Evolutionary conservation across 2,797 vertebrate genomes (phyloP).

Genomic region (Bucorvus abyssinicus): DNA sequence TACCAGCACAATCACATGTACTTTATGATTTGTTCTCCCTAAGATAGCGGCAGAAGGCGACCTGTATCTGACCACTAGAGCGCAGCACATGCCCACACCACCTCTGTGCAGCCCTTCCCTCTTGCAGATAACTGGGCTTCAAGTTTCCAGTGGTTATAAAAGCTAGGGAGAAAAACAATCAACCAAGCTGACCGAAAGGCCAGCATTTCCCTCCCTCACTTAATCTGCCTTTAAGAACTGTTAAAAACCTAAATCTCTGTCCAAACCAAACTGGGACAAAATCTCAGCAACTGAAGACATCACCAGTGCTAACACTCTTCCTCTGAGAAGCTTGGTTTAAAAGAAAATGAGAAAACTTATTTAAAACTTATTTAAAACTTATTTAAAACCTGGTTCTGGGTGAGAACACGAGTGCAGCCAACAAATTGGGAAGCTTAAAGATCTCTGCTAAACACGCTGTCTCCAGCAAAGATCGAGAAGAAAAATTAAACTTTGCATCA

Average conservation of each 20-base stretch:
- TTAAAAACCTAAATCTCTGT: background rate
- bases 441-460: background rate
- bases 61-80: constrained; percentile 34
- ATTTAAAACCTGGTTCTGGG: background rate
- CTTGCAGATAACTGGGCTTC: fast-evolving
- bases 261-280: background rate
- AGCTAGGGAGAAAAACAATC: fast-evolving
- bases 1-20: fast-evolving
- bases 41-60: background rate
- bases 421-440: background rate
- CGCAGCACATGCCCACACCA: constrained; percentile 12
- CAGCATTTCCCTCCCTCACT: background rate
- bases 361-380: background rate
- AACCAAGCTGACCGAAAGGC: background rate
- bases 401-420: background rate
- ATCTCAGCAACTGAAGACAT: background rate
- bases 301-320: background rate
- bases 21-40: fast-evolving
- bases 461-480: background rate
- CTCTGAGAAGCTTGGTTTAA: background rate
- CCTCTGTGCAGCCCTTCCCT: background rate
- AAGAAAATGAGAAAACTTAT: background rate
- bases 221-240: background rate
- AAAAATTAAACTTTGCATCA: background rate
- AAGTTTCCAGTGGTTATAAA: background rate